phyloP scores from a whole-genome alignment of 2,888 invertebrate species.

The Nycteola revayana region DNA sequence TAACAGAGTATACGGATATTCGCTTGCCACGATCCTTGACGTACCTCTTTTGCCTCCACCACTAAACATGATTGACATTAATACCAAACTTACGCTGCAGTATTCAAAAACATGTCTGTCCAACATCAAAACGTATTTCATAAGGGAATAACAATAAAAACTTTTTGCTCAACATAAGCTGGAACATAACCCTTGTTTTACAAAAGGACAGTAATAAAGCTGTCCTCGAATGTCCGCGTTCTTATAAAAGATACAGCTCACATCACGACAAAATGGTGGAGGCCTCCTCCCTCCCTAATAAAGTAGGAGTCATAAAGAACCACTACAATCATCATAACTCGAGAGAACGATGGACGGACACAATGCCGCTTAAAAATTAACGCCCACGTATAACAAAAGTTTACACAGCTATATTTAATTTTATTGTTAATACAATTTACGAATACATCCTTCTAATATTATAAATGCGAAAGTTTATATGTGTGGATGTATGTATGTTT shows the following conservation, averaged over 20 bases:
- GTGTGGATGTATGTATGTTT: no score
- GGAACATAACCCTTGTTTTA: slow-evolving; percentile 44
- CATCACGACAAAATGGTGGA: slow-evolving; percentile 53
- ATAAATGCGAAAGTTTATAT: no score
- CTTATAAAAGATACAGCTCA: slow-evolving; percentile 64
- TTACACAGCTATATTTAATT: slow-evolving; percentile 18
- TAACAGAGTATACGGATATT: no score
- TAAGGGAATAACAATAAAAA: slow-evolving; percentile 33
- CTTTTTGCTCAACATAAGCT: slow-evolving; percentile 38
- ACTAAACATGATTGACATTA: no score
- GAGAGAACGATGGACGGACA: slow-evolving; percentile 44
- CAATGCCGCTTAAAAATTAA: slow-evolving; percentile 67
- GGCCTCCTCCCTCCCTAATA: slow-evolving; percentile 59
- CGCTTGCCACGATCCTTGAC: no score
- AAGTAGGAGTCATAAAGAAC: slow-evolving; percentile 69
- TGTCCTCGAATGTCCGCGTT: slow-evolving; percentile 52
- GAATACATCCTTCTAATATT: no score
- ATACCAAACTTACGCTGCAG: not conserved
- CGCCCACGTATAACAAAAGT: slow-evolving; percentile 31
- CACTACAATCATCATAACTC: slow-evolving; percentile 80
- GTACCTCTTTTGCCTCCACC: no score
- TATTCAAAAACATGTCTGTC: slow-evolving; percentile 5
- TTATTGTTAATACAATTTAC: slow-evolving; percentile 29
- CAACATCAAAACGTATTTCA: slow-evolving; percentile 12
- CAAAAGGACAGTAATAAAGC: slow-evolving; percentile 61